Evolutionary conservation across 2,888 invertebrate genomes (phyloP).

Genomic region (Leptarthrus brevirostris): DNA sequence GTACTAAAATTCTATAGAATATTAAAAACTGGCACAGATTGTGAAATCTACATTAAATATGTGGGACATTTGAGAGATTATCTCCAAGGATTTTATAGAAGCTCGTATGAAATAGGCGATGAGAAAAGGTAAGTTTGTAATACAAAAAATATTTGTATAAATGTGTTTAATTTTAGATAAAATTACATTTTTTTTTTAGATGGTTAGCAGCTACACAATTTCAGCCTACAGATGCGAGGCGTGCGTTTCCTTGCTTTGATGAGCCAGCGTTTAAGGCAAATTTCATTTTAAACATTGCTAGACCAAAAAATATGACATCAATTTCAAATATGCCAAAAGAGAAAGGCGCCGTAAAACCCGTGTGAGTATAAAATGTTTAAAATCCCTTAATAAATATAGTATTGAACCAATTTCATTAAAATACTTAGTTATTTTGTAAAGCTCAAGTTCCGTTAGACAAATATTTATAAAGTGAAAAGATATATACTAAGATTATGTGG

Average conservation of each 20-base stretch:
- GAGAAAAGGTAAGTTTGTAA: constrained; percentile 77
- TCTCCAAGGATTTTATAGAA: constrained; percentile 84
- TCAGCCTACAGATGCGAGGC: constrained; percentile 83
- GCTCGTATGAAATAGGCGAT: constrained; percentile 78
- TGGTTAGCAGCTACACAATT: constrained; percentile 87
- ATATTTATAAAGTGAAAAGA: too few relatives aligned
- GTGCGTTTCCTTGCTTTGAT: constrained; percentile 89
- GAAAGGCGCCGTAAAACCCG: constrained; percentile 55
- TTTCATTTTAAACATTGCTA: constrained; percentile 81
- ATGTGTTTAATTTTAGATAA: neutral
- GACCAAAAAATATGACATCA: constrained; percentile 77
- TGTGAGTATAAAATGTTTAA: constrained; percentile 59
- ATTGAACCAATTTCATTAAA: too few relatives aligned
- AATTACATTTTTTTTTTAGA: constrained; percentile 66
- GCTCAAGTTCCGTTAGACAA: too few relatives aligned
- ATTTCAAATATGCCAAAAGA: constrained; percentile 81
- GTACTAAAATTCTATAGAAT: constrained; percentile 73
- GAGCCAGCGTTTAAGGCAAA: constrained; percentile 86
- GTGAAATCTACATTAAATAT: constrained; percentile 77
- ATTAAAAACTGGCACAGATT: constrained; percentile 72
- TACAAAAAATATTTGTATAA: too few relatives aligned
- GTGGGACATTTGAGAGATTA: constrained; percentile 79
- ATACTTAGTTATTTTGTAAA: too few relatives aligned
- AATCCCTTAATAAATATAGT: too few relatives aligned
- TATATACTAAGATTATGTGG: too few relatives aligned